Evolutionary conservation across 2,113 vertebrate genomes (phyloP), one percentile per base, ranked within the genome.

Genomic region (Seriola quinqueradiata): DNA sequence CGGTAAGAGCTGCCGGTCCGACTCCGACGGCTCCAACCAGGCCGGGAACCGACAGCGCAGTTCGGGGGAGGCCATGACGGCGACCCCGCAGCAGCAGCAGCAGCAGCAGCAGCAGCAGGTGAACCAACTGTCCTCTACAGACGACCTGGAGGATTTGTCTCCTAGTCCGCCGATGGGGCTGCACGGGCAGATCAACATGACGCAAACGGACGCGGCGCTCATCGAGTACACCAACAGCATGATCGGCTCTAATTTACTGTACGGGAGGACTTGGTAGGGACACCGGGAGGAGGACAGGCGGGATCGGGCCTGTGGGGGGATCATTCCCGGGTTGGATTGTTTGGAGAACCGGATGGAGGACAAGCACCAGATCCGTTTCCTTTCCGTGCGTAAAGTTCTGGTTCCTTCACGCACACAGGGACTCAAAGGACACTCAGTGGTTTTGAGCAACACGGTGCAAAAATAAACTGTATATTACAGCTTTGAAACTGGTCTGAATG

Each of bases 251-350:
- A 96, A 94, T 91, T 93, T 98, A 93, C 97, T 99, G 55, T 99
- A 98, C 81, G 96, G 97, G 88, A 96, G 97, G 88, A 98, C 97
- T 69, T 99, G 98, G 98, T 98, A 96, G 95, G 61, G n/a, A 25
- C 1, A 34, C 16, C n/a, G 38, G 17, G 34, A 19, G 32, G 57
- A 21, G 38, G 17, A 16, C 50, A 11, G 17, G 13, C 46, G 1
- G 58, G 7, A 48, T 4, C n/a, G 3, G 70, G 40, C 58, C 70
- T 60, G 28, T 1, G 48, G 34, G 60, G 60, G 21, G 40, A 0
- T 9, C 48, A 4, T n/a, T n/a, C n/a, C 36, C 25, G 34, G 50
- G 40, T 32, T 79, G 79, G 76, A 77, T 72, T 76, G 34, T 40
- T 40, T 34, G 19, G 23, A 19, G 52, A 70, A 54, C 44, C 36